Evolutionary conservation across 2,888 invertebrate species (phyloP).

Genomic region (Nezara viridula): DNA sequence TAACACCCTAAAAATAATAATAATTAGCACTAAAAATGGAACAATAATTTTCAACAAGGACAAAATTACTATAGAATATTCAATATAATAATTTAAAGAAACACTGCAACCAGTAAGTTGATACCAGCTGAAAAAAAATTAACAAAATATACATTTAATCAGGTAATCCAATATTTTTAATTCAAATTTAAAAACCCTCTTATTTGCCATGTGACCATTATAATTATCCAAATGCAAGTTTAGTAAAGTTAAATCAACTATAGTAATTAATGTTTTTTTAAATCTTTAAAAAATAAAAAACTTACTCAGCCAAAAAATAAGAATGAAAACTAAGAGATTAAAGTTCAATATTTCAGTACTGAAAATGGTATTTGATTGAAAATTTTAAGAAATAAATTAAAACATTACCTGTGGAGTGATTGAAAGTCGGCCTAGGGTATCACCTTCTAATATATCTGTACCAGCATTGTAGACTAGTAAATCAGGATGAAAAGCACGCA

Average conservation of each 20-base stretch:
- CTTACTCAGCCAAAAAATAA: no score
- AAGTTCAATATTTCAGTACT: neutral
- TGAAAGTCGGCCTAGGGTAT: constrained; percentile 81
- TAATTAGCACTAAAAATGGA: constrained; percentile 65
- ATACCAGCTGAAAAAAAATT: no score
- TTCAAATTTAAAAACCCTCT: no score
- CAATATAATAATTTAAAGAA: no score
- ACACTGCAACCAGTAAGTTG: no score
- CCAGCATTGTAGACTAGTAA: constrained; percentile 94
- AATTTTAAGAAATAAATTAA: neutral
- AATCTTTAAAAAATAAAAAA: neutral
- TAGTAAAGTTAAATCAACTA: neutral
- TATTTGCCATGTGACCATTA: no score
- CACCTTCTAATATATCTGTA: constrained; percentile 85
- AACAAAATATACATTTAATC: no score
- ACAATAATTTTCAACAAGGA: neutral
- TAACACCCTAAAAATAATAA: constrained; percentile 78
- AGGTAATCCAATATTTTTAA: no score
- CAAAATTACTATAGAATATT: neutral
- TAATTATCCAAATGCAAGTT: no score
- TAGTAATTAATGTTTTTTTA: neutral
- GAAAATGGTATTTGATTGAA: neutral
- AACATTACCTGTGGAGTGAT: constrained; percentile 72
- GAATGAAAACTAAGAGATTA: no score
- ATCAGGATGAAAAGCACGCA: constrained; percentile 82